Evolutionary conservation across 2,888 invertebrate species (phyloP).

Genomic region (Alviniconcha strummeri): DNA sequence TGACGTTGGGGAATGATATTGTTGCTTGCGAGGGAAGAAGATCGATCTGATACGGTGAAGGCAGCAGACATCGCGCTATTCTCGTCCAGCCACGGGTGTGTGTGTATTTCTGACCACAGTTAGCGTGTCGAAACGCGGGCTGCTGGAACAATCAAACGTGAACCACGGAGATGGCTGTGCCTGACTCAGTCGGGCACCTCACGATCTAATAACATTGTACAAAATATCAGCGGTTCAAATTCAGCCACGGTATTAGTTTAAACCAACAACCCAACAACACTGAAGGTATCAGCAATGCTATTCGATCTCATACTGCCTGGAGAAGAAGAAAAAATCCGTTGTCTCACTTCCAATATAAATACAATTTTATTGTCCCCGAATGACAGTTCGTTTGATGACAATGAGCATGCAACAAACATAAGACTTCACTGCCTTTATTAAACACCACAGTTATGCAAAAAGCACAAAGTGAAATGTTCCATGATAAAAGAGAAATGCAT

Average conservation of each 20-base stretch:
- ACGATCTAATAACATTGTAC: background rate
- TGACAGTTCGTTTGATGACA: too few relatives aligned
- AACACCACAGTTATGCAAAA: too few relatives aligned
- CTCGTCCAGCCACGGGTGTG: background rate
- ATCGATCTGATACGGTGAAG: background rate
- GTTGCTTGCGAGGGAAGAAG: background rate
- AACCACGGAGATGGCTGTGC: background rate
- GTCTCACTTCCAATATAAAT: too few relatives aligned
- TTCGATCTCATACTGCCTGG: too few relatives aligned
- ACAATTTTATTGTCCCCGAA: too few relatives aligned
- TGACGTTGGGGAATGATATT: background rate
- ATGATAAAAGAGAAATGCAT: too few relatives aligned
- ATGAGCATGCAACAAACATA: too few relatives aligned
- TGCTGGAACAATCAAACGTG: background rate
- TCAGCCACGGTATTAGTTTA: background rate
- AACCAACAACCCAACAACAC: too few relatives aligned
- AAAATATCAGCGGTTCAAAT: background rate
- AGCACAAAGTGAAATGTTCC: too few relatives aligned
- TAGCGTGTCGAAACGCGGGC: background rate
- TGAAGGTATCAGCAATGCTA: too few relatives aligned
- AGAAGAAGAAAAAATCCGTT: too few relatives aligned
- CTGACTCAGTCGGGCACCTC: background rate
- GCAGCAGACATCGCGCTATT: background rate
- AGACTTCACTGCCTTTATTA: too few relatives aligned
- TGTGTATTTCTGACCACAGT: background rate